A percentile compares a stretch with the other conserved stretches of the same genome.
phyloP scores from a whole-genome alignment of 1,140 invertebrate species.

The Papilio glaucus region DNA sequence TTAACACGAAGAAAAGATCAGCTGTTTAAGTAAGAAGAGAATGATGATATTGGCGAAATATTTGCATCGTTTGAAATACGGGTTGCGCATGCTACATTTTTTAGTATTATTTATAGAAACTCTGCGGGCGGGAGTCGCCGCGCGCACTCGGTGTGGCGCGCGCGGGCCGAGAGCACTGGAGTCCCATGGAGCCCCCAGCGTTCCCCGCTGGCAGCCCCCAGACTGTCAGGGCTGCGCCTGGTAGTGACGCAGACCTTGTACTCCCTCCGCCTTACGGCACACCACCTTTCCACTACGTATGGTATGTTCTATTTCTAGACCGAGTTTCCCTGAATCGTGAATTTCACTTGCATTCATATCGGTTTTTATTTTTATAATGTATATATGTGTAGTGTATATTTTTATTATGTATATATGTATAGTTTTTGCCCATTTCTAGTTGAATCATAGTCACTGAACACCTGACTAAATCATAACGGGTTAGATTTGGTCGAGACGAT shows the following conservation, averaged over 20 bases:
- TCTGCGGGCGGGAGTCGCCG: conserved; percentile 56
- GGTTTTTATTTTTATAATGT: not conserved
- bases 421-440: conserved; percentile 2
- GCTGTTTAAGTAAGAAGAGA: conserved; percentile 48
- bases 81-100: conserved; percentile 70
- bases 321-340: conserved; percentile 28
- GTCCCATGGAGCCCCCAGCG: conserved; percentile 71
- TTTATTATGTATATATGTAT: not conserved
- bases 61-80: conserved; percentile 68
- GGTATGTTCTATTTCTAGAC: conserved; percentile 66
- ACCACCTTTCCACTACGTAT: conserved; percentile 68
- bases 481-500: conserved; percentile 12
- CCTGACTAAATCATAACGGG: not conserved
- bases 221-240: conserved; percentile 62
- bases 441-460: conserved; percentile 8
- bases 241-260: conserved; percentile 52
- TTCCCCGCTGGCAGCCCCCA: conserved; percentile 55
- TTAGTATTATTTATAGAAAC: conserved; percentile 80
- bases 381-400: not conserved
- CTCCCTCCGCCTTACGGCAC: conserved; percentile 64
- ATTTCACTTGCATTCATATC: conserved; percentile 6
- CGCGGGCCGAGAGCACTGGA: conserved; percentile 70
- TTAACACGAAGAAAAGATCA: conserved; percentile 42
- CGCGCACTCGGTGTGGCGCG: conserved; percentile 69
- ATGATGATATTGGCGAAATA: conserved; percentile 69